Evolutionary conservation across 1,140 invertebrate species (phyloP).

Genomic region (Drosophila lacertosa): DNA sequence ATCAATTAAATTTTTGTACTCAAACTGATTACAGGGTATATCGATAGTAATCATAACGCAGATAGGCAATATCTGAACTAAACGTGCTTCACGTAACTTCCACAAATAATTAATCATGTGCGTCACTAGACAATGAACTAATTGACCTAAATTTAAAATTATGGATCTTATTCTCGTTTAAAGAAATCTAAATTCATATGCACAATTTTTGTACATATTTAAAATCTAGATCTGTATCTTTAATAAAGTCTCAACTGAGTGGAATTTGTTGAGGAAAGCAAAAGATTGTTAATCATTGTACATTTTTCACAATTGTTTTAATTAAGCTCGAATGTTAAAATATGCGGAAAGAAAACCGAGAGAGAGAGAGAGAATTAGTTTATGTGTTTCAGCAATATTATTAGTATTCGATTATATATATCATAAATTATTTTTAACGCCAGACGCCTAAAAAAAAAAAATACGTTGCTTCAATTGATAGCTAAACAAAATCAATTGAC

Average conservation of each 20-base stretch:
- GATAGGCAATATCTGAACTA: conserved; percentile 1
- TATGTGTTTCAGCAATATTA: no score
- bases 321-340: not conserved
- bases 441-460: no score
- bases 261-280: not conserved
- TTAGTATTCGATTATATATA: no score
- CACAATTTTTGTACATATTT: not conserved
- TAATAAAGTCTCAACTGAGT: not conserved
- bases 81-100: not conserved
- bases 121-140: conserved; percentile 1
- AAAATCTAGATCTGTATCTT: not conserved
- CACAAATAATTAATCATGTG: conserved; percentile 6
- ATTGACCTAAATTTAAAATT: conserved; percentile 15
- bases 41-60: not conserved
- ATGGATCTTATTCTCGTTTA: conserved; percentile 4
- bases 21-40: not conserved
- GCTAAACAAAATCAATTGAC: no score
- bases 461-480: no score
- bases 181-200: not conserved
- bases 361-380: not conserved
- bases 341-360: not conserved
- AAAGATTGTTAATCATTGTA: not conserved
- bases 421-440: no score
- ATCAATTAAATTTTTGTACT: no score
- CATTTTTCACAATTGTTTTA: conserved; percentile 3